Evolutionary conservation across 1,140 invertebrate genomes (phyloP), one percentile per base, ranked within the genome.

Genomic region (Drosophila insularis): DNA sequence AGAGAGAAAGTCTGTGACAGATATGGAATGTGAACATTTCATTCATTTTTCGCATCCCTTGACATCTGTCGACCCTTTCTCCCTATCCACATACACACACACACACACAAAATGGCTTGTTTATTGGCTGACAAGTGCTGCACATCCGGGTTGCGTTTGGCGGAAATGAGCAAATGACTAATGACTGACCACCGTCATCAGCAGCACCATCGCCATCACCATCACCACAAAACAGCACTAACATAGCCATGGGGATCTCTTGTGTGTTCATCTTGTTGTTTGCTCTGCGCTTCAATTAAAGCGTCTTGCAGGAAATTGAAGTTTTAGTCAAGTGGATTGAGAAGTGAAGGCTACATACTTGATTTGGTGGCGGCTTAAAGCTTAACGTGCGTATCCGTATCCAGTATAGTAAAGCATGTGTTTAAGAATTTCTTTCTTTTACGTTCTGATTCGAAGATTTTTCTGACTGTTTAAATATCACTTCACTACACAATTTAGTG

Each of bases 91-190:
- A 27, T 3, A 5, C 5, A 27, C 5, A 27, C 14, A 50, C 39
- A 40, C 21, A 50, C 56, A 10, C 7, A 39, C 43, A 68, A 69
- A 61, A 37, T 74, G 64, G 66, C 71, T 79, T 89, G 82, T 89
- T 87, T 87, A 87, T 87, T 87, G 82, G 84, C 82, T 87, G 79
- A 89, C 84, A 87, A 89, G 82, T 87, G 84, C 82, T 87, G 84
- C 81, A 79, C 80, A 87, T 87, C 82, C 82, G 84, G 74, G 80
- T 72, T 82, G 80, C 82, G 69, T 74, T 72, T 77, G 81, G 68
- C 84, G 84, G 84, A 87, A 87, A 87, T 89, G 84, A 89, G 84
- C 80, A 87, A 87, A 87, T 89, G 84, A 87, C 84, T 87, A 87
- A 87, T 87, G 84, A 84, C 84, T 89, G 79, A 89, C 76, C 84